These are phyloP conservation scores for Channallabes apus DNA, from an alignment of 2,797 vertebrate species.

Conservation along the genomic window DNA sequence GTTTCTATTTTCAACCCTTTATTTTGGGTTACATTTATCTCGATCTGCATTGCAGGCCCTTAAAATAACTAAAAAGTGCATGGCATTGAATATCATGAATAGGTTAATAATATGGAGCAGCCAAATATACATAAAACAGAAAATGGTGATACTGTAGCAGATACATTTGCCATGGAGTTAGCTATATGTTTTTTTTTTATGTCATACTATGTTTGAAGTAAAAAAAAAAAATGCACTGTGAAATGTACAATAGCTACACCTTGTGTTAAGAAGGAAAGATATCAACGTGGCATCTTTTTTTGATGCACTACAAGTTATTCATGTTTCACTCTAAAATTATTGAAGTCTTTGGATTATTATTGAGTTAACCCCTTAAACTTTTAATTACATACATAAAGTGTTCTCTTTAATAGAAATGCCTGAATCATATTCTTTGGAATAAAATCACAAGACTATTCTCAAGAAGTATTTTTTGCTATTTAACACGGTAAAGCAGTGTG, in stretches of 20 bases:
- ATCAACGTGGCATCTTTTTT: neutral
- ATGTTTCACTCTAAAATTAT: neutral
- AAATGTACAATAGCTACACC: constrained; percentile 22
- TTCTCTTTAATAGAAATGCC: too few species aligned
- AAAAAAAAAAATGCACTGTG: neutral
- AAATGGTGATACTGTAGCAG: too few species aligned
- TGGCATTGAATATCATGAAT: neutral
- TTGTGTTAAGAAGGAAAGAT: neutral
- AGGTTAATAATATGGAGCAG: constrained; percentile 11
- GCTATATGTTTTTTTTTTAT: neutral
- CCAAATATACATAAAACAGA: neutral
- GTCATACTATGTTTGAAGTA: neutral
- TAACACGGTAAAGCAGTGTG: too few species aligned
- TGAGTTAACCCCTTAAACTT: neutral
- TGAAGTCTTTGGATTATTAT: neutral
- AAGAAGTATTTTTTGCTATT: neutral
- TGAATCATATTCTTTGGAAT: neutral
- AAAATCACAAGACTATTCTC: neutral
- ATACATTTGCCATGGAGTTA: neutral
- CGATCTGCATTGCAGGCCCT: neutral
- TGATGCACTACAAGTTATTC: neutral
- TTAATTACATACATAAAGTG: neutral
- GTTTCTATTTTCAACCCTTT: neutral
- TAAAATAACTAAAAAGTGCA: neutral
- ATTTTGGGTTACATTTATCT: constrained; percentile 2